Percentiles rank a stretch among this genome's conserved stretches.
phyloP scores from a whole-genome alignment of 2,113 vertebrate genomes.

The Megaceryle maxima region DNA sequence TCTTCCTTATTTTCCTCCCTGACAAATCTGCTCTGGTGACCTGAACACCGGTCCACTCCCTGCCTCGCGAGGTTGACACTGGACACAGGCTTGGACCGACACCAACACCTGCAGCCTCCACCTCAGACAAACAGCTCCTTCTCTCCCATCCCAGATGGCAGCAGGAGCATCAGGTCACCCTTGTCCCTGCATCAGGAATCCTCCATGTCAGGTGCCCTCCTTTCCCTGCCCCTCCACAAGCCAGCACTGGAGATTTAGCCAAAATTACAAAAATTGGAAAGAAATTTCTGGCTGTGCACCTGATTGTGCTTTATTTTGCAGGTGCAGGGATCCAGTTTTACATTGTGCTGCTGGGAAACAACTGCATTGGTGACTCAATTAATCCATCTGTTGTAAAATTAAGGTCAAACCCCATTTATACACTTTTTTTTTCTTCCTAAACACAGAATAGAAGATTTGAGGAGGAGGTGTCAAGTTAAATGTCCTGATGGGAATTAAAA shows the following conservation, averaged over 20 bases:
- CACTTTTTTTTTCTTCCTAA: background rate
- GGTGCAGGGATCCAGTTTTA: background rate
- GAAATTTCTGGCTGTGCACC: background rate
- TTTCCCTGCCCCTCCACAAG: background rate
- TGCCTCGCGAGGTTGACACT: background rate
- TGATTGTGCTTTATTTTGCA: background rate
- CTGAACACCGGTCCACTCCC: accelerated
- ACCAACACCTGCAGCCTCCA: background rate
- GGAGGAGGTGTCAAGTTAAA: background rate
- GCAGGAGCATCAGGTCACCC: background rate
- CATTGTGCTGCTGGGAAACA: background rate
- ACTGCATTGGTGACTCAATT: background rate
- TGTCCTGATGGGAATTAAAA: background rate
- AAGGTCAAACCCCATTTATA: background rate
- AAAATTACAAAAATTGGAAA: background rate
- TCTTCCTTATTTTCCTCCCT: background rate
- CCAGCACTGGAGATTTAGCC: background rate
- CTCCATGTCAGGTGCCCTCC: background rate
- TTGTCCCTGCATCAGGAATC: background rate
- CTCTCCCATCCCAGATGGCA: background rate
- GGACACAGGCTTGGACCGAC: background rate
- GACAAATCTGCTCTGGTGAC: background rate
- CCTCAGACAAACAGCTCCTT: background rate
- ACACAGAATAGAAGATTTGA: background rate
- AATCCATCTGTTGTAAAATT: background rate